Percentiles rank a stretch among this genome's conserved stretches.
phyloP scores from a whole-genome alignment of 2,113 vertebrate species.

The Corynorhinus townsendii region DNA sequence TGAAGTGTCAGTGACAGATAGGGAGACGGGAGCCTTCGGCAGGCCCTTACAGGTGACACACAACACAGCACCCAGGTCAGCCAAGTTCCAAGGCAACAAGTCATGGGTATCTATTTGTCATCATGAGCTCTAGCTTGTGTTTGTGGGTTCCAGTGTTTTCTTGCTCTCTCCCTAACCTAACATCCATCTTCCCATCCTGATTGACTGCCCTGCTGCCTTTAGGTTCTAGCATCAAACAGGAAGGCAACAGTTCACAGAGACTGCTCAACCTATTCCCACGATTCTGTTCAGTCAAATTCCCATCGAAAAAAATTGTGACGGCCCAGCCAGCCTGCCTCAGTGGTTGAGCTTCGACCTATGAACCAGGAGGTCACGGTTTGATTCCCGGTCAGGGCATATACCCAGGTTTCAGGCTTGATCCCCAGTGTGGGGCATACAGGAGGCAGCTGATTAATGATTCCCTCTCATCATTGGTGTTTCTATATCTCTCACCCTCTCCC shows the following conservation, averaged over 20 bases:
- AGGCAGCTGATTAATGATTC: too few species aligned
- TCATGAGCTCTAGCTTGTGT: background rate
- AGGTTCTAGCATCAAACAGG: background rate
- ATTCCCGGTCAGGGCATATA: too few species aligned
- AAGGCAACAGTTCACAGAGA: background rate
- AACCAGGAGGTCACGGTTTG: too few species aligned
- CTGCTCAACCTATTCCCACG: background rate
- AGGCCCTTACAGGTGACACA: too few species aligned
- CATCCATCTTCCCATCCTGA: background rate
- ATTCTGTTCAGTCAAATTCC: background rate
- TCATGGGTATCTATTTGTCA: background rate
- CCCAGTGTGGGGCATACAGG: too few species aligned
- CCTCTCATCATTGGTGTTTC: too few species aligned
- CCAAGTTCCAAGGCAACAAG: background rate
- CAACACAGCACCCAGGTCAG: background rate
- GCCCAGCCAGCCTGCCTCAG: too few species aligned
- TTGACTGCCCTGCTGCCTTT: background rate
- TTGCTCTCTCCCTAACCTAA: background rate
- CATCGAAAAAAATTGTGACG: background rate
- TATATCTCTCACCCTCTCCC: too few species aligned
- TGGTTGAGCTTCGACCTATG: too few species aligned
- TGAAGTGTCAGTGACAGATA: background rate
- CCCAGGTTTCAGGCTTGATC: too few species aligned
- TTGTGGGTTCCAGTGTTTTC: background rate
- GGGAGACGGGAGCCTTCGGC: background rate